These are phyloP conservation scores for Drosophila paranaensis DNA, from an alignment of 2,888 invertebrate species.

Conservation along the genomic window DNA sequence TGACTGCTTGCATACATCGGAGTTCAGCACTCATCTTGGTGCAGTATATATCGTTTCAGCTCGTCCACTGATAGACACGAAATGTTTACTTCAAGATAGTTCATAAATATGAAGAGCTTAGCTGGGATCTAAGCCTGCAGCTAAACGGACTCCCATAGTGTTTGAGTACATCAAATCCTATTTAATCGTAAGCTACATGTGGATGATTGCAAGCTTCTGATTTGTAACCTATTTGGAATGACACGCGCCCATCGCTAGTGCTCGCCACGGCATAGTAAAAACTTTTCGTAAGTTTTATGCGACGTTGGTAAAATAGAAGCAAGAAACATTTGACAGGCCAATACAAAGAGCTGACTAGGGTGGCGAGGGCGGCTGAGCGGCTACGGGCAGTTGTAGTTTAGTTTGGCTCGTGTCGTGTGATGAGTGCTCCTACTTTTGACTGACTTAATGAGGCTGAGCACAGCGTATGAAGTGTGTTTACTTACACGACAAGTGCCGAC, in stretches of 20 bases:
- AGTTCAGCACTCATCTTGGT: too few relatives aligned
- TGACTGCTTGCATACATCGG: too few relatives aligned
- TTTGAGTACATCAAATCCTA: background rate
- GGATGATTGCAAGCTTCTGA: background rate
- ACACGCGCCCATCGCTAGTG: constrained; percentile 7
- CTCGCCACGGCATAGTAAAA: constrained; percentile 5
- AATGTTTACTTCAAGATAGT: too few relatives aligned
- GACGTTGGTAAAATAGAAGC: constrained; percentile 25
- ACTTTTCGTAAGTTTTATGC: constrained; percentile 37
- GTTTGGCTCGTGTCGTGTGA: constrained; percentile 49
- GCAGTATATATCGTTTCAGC: too few relatives aligned
- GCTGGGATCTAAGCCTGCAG: background rate
- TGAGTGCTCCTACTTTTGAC: constrained; percentile 26
- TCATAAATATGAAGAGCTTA: background rate
- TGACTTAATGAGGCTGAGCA: constrained; percentile 53
- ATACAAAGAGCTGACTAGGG: constrained; percentile 11
- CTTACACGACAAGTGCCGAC: constrained; percentile 26
- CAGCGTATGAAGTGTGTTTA: constrained; percentile 26
- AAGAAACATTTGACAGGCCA: constrained; percentile 38
- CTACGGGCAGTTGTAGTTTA: constrained; percentile 9
- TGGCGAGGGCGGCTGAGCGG: background rate
- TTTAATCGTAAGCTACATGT: background rate
- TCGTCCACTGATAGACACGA: too few relatives aligned
- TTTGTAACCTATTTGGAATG: background rate
- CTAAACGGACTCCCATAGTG: background rate